These are phyloP conservation scores for Falcaria lacertinaria DNA, from an alignment of 2,888 invertebrate species.

Conservation along the genomic window DNA sequence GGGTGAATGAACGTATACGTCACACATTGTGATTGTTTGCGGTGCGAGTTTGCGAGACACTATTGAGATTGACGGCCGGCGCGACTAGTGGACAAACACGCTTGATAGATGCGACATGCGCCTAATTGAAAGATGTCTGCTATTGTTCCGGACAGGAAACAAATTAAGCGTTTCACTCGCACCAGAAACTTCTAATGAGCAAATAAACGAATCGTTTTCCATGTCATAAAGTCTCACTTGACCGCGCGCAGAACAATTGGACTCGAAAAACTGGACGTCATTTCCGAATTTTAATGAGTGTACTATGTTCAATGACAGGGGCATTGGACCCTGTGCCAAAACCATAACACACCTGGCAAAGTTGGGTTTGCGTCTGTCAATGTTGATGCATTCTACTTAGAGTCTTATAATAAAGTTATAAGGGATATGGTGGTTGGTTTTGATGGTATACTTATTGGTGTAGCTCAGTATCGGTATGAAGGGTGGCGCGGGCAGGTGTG, in stretches of 20 bases:
- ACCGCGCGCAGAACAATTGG: conserved; percentile 57
- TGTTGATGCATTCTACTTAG: conserved; percentile 30
- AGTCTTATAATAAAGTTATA: neutral
- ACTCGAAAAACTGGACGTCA: conserved; percentile 68
- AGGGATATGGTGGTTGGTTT: conserved; percentile 17
- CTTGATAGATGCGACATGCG: conserved; percentile 40
- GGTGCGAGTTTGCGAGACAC: conserved; percentile 35
- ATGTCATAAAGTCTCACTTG: conserved; percentile 57
- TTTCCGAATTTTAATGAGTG: conserved; percentile 73
- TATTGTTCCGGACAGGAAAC: conserved; percentile 41
- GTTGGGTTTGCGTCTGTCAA: conserved; percentile 13
- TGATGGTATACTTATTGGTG: conserved; percentile 14
- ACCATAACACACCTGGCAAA: conserved; percentile 48
- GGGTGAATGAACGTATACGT: conserved; percentile 64
- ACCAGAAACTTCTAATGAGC: conserved; percentile 47
- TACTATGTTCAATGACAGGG: conserved; percentile 60
- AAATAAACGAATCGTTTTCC: conserved; percentile 36
- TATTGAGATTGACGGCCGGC: conserved; percentile 61
- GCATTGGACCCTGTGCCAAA: conserved; percentile 68
- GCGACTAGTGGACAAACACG: conserved; percentile 49
- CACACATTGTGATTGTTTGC: conserved; percentile 45
- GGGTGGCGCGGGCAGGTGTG: conserved; percentile 69
- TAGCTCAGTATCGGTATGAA: conserved; percentile 50
- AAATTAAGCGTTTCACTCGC: conserved; percentile 41
- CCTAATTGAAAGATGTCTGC: conserved; percentile 64